Base-by-base conservation (phyloP, 2,113 vertebrate species). In the Helogale parvula region DNA sequence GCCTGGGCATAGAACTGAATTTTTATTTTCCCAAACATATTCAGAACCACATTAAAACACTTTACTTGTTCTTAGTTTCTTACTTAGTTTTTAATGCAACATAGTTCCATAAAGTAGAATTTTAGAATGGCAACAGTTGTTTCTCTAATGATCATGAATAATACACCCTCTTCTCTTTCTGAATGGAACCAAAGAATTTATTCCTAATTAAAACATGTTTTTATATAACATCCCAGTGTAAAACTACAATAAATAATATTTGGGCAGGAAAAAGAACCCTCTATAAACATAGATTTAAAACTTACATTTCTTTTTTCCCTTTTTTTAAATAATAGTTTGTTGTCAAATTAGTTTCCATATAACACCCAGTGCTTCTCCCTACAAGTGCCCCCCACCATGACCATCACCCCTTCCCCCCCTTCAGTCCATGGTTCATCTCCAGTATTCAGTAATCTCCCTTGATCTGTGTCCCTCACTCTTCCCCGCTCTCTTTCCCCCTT, bases 101-200 rank as follows among this genome's bases (percentile, higher is more conserved):
- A 7, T 77, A 23, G 91, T 97, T 95, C 68, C 27, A 47, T 74
- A 74, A 94, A 95, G 69, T 8, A 17, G 57, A 93, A 88, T 3
- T 79, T 97, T 66, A 84, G 81, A 96, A 72, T 45, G n/a, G 8
- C 17, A 92, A 33, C 25, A 97, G 15, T 82, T 86, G 35, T 79
- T 96, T 17, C 3, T 96, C 41, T 96, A 88, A 63, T 4, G 19
- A 45, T 81, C 33, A 79, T 29, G 16, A 21, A 33, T 94, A 93
- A 60, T 96, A 82, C 11, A 71, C 23, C 11, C 8, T 14, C 41
- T 97, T 90, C 47, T 90, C n/a, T 84, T 97, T 87, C 84, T n/a
- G 88, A 88, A 81, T 82, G 29, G 83, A 86, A 60, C 66, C 25
- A 60, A 52, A 69, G 80, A 71, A 57, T 88, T 66, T 91, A 66